Conservation (phyloP, 2,113 vertebrate species). For the Psephotus haematonotus region DNA sequence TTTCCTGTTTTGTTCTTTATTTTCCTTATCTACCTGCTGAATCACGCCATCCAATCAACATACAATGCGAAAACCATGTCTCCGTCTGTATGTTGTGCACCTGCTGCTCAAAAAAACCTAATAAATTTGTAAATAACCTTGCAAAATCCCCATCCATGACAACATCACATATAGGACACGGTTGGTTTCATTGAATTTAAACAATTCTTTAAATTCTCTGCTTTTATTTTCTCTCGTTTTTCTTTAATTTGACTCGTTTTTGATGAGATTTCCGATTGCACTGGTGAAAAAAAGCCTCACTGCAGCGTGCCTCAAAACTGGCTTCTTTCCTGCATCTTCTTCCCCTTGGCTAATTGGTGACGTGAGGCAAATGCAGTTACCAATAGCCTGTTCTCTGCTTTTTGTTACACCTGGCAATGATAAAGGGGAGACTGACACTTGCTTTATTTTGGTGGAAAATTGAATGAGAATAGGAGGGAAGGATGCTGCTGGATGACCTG, state of each 20-base stretch:
- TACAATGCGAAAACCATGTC: slow-evolving; percentile 81
- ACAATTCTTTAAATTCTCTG: slow-evolving; percentile 58
- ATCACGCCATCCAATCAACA: slow-evolving; percentile 85
- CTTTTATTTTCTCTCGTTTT: slow-evolving; percentile 48
- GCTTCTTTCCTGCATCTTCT: not conserved
- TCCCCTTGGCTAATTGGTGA: slow-evolving; percentile 57
- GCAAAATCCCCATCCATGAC: slow-evolving; percentile 81
- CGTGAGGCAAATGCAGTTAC: slow-evolving; percentile 5
- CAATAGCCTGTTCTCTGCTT: slow-evolving; percentile 19
- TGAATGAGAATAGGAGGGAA: not conserved
- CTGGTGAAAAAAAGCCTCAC: slow-evolving; percentile 54
- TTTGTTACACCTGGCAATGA: not conserved
- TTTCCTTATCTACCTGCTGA: slow-evolving; percentile 80
- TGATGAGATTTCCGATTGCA: slow-evolving; percentile 53
- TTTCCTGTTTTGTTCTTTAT: slow-evolving; percentile 79
- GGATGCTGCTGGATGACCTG: not conserved
- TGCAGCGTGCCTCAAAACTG: not conserved
- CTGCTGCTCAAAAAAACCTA: slow-evolving; percentile 71
- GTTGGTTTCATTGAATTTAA: slow-evolving; percentile 82
- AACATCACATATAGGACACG: slow-evolving; percentile 85
- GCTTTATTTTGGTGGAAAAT: not conserved
- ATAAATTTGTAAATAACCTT: slow-evolving; percentile 71
- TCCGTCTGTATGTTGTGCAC: slow-evolving; percentile 80
- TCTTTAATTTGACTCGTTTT: slow-evolving; percentile 31
- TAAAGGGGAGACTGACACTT: slow-evolving; percentile 56